Evolutionary conservation across 30 jellyfish, hydroid and myxozoan genomes (phyloP), one percentile per base, ranked within the genome.

Genomic region (Calvadosia cruxmelitensis): DNA sequence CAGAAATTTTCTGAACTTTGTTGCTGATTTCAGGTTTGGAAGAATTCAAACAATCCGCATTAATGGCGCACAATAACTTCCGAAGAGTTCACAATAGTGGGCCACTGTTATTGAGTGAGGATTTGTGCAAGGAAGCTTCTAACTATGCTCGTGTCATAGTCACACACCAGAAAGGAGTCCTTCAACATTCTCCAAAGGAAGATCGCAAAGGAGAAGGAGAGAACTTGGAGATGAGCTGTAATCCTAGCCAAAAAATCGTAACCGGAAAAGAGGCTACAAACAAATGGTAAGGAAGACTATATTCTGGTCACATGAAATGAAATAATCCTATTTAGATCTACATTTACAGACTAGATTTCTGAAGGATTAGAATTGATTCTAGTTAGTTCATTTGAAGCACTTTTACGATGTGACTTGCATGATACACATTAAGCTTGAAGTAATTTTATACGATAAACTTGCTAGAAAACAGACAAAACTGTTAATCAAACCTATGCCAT

Each of bases 211-310:
- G 67, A 15, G 88, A 80, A 61, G 97, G 97, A 1, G 97, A 87
- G 53, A 87, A 72, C 48, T 57, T 87, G 23, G 94, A 85, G 0
- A 80, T 87, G 92, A 73, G 84, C 7, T 87, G 97, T 68, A 70
- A 78, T 66, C 89, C 93, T 1, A 57, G 71, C n/a, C 67, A 66
- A 34, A 69, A 36, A 2, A 20, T 72, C 3, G 76, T 80, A 71
- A 67, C 80, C 12, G 97, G 97, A 2, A 84, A 84, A 10, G 93
- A 87, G 64, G 97, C 93, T 2, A 77, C 87, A 15, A 68, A 66
- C 20, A 87, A 87, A 73, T 87, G 97, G 97, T 87, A 72, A 0
- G 90, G n/a, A n/a, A n/a, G n/a, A n/a, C n/a, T n/a, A n/a, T n/a
- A n/a, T n/a, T n/a, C n/a, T n/a, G n/a, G n/a, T n/a, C n/a, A n/a